Evolutionary conservation across 92 coral and sea anemone species (phyloP).

Genomic region (Micromussa lordhowensis): DNA sequence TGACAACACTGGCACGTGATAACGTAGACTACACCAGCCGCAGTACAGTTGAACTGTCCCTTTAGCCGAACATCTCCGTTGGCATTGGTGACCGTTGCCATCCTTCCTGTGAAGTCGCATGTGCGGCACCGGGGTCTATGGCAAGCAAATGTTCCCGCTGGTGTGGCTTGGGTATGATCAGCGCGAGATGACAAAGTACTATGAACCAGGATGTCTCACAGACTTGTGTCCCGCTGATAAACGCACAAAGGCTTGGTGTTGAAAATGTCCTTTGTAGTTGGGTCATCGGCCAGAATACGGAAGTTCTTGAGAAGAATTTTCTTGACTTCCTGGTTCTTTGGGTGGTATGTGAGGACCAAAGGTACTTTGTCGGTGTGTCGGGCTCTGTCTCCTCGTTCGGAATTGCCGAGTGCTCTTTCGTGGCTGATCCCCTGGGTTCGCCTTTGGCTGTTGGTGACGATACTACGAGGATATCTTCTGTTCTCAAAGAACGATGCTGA

Average conservation of each 20-base stretch:
- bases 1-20: not conserved
- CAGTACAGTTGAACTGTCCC: not conserved
- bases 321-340: not conserved
- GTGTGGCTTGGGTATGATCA: not conserved
- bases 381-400: not conserved
- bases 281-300: not conserved
- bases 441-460: not conserved
- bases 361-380: not conserved
- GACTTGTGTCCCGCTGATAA: not conserved
- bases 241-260: not conserved
- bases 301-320: not conserved
- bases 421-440: not conserved
- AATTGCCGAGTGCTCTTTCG: not conserved
- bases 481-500: not conserved
- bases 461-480: not conserved
- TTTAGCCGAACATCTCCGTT: not conserved
- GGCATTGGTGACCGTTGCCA: not conserved
- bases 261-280: not conserved
- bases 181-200: not conserved
- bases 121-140: not conserved
- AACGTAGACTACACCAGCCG: not conserved
- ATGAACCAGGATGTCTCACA: not conserved
- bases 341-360: not conserved
- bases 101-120: not conserved
- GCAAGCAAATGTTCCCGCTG: not conserved